Evolutionary conservation across 53 echinoderm and acorn worm species (phyloP), one percentile per base, ranked within the genome.

Genomic region (Henricia sp.): DNA sequence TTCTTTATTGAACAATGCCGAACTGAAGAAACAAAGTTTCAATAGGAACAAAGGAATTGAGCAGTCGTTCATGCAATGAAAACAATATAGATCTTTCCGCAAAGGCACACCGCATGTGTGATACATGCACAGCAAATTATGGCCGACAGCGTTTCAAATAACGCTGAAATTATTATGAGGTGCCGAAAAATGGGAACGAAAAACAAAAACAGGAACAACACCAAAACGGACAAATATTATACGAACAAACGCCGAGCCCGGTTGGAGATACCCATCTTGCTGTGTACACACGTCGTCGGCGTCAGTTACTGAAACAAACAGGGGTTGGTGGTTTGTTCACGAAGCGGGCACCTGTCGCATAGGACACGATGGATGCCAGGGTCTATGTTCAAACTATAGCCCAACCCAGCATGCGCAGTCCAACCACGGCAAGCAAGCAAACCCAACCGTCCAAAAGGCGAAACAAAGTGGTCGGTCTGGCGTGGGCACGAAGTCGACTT

Each of bases 401-500:
- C 37, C 26, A 56, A 40, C 3, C 25, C 59, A 40, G 55, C 74
- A 74, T 74, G 55, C 74, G 74, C 56, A 76, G 76, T 26, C 76
- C 62, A 16, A 10, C 32, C 33, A 29, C 33, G 34, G 30, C 29
- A 25, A 25, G 56, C 25, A 19, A 56, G 56, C n/a, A 56, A n/a
- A n/a, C n/a, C n/a, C 14, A 32, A 27, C 62, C 29, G 32, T 30
- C 33, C 62, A 27, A 14, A 33, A 32, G n/a, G n/a, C 46, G 3
- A n/a, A 44, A 70, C 70, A 70, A 70, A 70, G 46, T 43, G 50
- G 44, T 21, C 16, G 52, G 33, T 35, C 14, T 32, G 30, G 80
- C 63, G 80, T 63, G 62, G 80, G 80, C 80, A 46, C 80, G 80
- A 80, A 80, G 80, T 80, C 80, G 64, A 80, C 56, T 48, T 50